Conservation (phyloP, 2,888 invertebrate species). For the Sabatieria punctata region DNA sequence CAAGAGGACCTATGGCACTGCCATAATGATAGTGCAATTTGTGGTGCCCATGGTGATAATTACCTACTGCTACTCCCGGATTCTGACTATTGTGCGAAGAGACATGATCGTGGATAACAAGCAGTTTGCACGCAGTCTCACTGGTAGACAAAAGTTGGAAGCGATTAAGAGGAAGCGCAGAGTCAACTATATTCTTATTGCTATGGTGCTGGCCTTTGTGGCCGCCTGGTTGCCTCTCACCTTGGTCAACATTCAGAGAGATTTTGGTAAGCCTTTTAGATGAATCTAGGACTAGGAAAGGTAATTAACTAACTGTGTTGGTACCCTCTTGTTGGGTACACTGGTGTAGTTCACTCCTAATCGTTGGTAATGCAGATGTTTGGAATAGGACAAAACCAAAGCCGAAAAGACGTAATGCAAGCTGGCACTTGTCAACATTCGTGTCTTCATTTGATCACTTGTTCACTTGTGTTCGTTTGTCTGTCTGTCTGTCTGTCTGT, state of each 20-base stretch:
- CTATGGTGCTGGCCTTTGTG: slow-evolving; percentile 53
- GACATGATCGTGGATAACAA: slow-evolving; percentile 7
- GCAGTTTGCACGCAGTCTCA: not conserved
- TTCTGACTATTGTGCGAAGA: slow-evolving; percentile 1
- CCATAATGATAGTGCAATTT: slow-evolving; percentile 73
- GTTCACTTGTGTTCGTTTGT: too few relatives aligned
- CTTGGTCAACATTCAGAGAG: slow-evolving; percentile 24
- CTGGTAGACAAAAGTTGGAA: not conserved
- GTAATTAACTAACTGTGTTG: not conserved
- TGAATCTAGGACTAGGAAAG: not conserved
- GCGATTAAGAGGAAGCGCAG: slow-evolving; percentile 54
- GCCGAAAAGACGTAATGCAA: too few relatives aligned
- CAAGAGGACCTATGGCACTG: slow-evolving; percentile 58
- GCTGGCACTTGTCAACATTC: too few relatives aligned
- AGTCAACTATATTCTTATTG: slow-evolving; percentile 86
- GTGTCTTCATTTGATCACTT: too few relatives aligned
- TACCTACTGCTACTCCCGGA: slow-evolving; percentile 70
- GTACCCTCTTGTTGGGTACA: not conserved
- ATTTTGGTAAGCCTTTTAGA: slow-evolving; percentile 27
- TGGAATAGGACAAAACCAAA: too few relatives aligned
- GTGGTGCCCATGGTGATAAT: slow-evolving; percentile 78
- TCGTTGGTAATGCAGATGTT: too few relatives aligned
- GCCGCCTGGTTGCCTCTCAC: slow-evolving; percentile 28
- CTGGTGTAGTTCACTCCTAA: too few relatives aligned
- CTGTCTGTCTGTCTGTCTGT: too few relatives aligned